These are phyloP conservation scores for Onychostruthus taczanowskii DNA, from an alignment of 2,113 vertebrate genomes.

Conservation along the genomic window DNA sequence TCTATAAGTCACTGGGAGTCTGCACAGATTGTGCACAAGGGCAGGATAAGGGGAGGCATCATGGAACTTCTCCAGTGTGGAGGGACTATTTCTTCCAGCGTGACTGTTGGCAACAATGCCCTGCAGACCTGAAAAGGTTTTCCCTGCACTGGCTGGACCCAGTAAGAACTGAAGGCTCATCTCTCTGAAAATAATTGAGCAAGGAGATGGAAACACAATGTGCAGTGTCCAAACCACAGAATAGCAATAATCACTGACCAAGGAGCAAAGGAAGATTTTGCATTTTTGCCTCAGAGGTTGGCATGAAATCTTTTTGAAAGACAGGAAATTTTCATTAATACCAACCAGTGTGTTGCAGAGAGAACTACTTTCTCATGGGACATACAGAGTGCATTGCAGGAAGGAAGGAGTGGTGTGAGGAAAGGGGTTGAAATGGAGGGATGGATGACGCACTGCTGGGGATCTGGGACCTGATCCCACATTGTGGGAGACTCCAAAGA, in stretches of 20 bases:
- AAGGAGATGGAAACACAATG: fast-evolving
- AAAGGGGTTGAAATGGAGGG: fast-evolving
- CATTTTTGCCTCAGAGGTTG: neutral
- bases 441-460: neutral
- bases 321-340: neutral
- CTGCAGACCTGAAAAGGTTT: neutral
- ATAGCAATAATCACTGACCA: fast-evolving
- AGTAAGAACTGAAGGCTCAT: neutral
- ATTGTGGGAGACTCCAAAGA: neutral
- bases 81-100: neutral
- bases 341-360: neutral
- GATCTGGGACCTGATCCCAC: neutral
- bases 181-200: neutral
- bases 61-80: neutral
- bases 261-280: neutral
- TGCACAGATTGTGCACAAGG: neutral
- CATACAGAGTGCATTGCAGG: fast-evolving
- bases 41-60: neutral
- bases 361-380: neutral
- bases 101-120: neutral
- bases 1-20: neutral
- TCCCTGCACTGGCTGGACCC: neutral
- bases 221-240: neutral
- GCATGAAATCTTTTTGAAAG: neutral
- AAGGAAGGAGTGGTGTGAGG: neutral